Evolutionary conservation across 2,113 vertebrate genomes (phyloP).

Genomic region (Cyprinodon tularosa): DNA sequence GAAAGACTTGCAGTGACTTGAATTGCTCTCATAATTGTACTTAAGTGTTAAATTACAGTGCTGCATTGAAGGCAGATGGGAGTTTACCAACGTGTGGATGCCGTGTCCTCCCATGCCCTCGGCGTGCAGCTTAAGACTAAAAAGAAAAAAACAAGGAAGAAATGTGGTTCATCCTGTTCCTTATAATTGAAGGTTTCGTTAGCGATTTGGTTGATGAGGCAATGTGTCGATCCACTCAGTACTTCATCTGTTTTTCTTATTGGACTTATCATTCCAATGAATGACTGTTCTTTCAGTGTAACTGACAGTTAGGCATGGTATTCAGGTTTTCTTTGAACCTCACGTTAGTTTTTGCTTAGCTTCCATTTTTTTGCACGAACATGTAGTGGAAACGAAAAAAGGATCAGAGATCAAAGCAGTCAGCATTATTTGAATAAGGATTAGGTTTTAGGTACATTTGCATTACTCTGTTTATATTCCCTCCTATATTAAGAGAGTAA

Average conservation of each 20-base stretch:
- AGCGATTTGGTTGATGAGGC: not conserved
- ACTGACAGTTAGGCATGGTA: not conserved
- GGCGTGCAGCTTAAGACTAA: not conserved
- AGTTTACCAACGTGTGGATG: constrained; percentile 1
- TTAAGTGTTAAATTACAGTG: not conserved
- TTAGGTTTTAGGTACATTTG: not conserved
- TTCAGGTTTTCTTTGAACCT: not conserved
- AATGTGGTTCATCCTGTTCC: constrained; percentile 34
- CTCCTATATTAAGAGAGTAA: not conserved
- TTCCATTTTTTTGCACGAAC: not conserved
- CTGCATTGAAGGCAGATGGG: constrained; percentile 1
- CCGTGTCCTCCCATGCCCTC: constrained; percentile 27
- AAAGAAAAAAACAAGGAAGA: not conserved
- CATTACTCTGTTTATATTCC: not conserved
- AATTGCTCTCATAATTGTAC: not conserved
- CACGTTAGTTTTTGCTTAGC: not conserved
- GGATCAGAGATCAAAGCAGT: not conserved
- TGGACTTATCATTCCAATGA: not conserved
- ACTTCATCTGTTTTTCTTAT: not conserved
- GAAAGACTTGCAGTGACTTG: not conserved
- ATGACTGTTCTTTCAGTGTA: not conserved
- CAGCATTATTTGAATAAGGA: not conserved
- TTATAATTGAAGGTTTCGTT: not conserved
- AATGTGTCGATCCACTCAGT: not conserved
- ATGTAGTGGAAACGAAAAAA: not conserved